phyloP scores from a whole-genome alignment of 2,113 vertebrate species.

The Gymnogyps californianus region DNA sequence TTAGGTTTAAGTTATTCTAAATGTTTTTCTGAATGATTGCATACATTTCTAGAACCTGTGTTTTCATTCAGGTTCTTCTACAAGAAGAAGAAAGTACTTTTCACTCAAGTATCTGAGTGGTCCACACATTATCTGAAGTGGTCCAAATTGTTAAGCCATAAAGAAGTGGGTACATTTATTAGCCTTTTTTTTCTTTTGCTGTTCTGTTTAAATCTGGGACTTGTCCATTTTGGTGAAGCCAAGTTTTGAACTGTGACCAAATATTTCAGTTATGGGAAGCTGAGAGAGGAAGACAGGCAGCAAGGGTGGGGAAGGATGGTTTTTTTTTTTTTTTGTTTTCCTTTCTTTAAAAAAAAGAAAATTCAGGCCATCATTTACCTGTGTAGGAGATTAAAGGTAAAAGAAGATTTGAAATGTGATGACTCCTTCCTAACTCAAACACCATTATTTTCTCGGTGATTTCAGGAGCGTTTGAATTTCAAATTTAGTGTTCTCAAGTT shows the following conservation, averaged over 20 bases:
- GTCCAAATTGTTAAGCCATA: not conserved
- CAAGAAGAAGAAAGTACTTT: not conserved
- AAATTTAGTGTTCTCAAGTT: not conserved
- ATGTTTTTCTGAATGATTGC: not conserved
- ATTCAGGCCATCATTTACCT: not conserved
- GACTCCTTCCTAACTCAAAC: not conserved
- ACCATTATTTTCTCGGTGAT: not conserved
- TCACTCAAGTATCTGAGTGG: not conserved
- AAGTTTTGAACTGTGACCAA: not conserved
- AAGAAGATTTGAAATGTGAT: not conserved
- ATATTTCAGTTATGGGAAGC: not conserved
- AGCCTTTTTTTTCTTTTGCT: not conserved
- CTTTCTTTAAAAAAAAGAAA: not conserved
- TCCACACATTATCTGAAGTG: not conserved
- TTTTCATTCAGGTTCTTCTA: not conserved
- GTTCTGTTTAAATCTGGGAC: not conserved
- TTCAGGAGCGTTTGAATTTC: not conserved
- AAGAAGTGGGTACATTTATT: not conserved
- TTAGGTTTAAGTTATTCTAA: not conserved
- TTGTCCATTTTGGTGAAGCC: not conserved
- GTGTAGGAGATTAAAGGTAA: not conserved
- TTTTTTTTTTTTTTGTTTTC: not conserved
- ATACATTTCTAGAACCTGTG: not conserved
- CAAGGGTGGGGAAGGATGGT: not conserved
- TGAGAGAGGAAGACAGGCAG: not conserved